Base-by-base conservation (phyloP, 92 coral and sea anemone species). In the Virgularia gustaviana region DNA sequence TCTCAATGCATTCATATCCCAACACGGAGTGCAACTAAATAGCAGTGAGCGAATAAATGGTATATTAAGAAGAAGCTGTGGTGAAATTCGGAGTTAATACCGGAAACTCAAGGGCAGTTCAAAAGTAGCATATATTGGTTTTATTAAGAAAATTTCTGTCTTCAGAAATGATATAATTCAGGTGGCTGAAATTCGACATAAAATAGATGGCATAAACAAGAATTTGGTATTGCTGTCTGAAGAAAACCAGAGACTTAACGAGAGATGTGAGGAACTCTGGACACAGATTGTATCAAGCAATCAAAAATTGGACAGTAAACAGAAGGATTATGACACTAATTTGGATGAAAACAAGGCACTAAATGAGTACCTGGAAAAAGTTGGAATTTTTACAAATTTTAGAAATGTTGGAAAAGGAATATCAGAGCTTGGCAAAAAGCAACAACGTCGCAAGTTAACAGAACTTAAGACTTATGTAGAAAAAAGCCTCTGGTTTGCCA, bases 101-200 rank as follows among this genome's bases (percentile, higher is more conserved):
- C 71, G 83, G 23, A 71, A 71, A 65, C 71, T 79, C 44, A 25
- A 70, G 19, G 83, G 78, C 44, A 66, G 83, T 30, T 9, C 36
- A 49, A 65, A 54, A 53, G 75, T n/a, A 1, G 57, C 43, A 71
- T 58, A 42, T 13, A 77, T 70, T 64, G 73, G 37, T 70, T 16
- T 28, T n/a, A 41, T 32, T 42, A 70, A 70, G 38, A 57, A 71
- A 41, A 41, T 79, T 56, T 64, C 71, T 15, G 63, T 78, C 59
- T 75, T 29, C 63, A 60, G 34, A 4, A 44, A 70, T 70, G 83
- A 78, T 1, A 30, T 78, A 27, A 63, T 78, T 16, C 70, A 78
- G 51, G 78, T 79, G 24, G 78, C 60, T 18, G 71, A 38, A 33
- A 36, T 43, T 23, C 78, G 58, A 58, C 34, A 79, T 8, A 32